A percentile compares a stretch with the other conserved stretches of the same genome.
These are phyloP conservation scores for Microplitis mediator DNA, from an alignment of 1,140 invertebrate species.

Conservation along the genomic window DNA sequence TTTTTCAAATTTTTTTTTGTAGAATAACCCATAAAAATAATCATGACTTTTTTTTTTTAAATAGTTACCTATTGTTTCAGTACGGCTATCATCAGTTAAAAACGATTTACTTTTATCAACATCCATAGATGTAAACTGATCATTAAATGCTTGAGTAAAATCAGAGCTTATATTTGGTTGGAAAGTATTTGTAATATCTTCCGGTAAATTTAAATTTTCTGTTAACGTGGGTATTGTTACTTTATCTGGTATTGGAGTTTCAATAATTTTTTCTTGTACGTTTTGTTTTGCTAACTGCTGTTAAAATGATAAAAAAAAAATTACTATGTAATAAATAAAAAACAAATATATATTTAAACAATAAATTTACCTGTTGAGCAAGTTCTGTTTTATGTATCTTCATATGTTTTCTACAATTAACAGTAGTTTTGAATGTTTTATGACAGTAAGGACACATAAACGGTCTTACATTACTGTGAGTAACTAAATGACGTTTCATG, in stretches of 20 bases:
- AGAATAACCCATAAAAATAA: background rate
- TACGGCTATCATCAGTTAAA: constrained; percentile 30
- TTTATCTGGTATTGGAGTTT: constrained; percentile 23
- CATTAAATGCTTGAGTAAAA: constrained; percentile 45
- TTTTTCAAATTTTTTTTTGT: no score
- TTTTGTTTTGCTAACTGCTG: constrained; percentile 49
- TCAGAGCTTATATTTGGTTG: constrained; percentile 44
- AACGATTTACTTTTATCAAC: constrained; percentile 38
- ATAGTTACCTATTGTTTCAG: constrained; percentile 32
- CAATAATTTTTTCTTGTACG: constrained; percentile 27
- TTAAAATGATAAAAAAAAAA: constrained; percentile 1
- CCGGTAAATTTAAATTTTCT: constrained; percentile 34
- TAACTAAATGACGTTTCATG: constrained; percentile 70
- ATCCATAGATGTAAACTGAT: constrained; percentile 40
- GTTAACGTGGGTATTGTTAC: constrained; percentile 21
- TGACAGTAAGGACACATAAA: constrained; percentile 77
- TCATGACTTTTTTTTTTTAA: constrained; percentile 1
- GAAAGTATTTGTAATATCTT: constrained; percentile 41
- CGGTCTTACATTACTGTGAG: constrained; percentile 68
- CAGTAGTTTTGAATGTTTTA: constrained; percentile 73
- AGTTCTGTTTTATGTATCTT: constrained; percentile 70
- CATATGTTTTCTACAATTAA: constrained; percentile 75
- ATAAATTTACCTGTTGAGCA: constrained; percentile 41
- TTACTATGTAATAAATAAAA: background rate
- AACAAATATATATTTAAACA: constrained; percentile 11